Percentiles rank a stretch among this genome's conserved stretches.
Conservation (phyloP, 2,113 vertebrate species). For the Hippoglossus stenolepis region DNA sequence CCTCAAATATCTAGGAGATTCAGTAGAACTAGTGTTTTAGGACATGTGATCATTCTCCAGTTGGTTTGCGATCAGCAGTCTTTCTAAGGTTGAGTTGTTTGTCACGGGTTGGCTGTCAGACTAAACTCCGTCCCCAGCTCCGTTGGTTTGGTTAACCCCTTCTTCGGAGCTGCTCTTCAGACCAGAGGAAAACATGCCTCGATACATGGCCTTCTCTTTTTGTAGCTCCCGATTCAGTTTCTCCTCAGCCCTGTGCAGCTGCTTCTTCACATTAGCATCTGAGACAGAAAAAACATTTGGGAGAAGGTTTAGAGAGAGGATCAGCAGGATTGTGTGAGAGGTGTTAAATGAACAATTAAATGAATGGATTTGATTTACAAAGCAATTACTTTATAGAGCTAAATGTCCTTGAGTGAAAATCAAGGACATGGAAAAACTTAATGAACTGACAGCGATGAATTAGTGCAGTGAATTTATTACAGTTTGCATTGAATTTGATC, state of each 20-base stretch:
- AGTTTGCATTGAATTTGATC: too few relatives aligned
- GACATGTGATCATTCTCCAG: neutral
- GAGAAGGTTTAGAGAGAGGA: neutral
- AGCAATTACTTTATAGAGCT: neutral
- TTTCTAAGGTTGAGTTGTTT: slow-evolving; percentile 5
- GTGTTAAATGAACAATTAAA: neutral
- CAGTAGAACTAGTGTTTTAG: neutral
- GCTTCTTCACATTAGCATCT: slow-evolving; percentile 87
- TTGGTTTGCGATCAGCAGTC: slow-evolving; percentile 18
- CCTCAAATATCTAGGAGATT: slow-evolving; percentile 19
- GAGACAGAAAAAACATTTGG: slow-evolving; percentile 15
- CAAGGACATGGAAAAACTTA: neutral
- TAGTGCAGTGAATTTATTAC: too few relatives aligned
- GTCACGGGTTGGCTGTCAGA: neutral
- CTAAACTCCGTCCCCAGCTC: slow-evolving; percentile 48
- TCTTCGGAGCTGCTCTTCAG: slow-evolving; percentile 31
- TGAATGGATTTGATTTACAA: neutral
- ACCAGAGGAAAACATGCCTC: slow-evolving; percentile 86
- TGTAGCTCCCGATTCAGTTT: slow-evolving; percentile 84
- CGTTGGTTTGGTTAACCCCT: slow-evolving; percentile 24
- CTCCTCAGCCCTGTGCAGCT: slow-evolving; percentile 87
- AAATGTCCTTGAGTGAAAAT: neutral
- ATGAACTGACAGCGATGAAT: neutral
- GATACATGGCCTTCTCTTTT: slow-evolving; percentile 88
- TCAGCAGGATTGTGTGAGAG: neutral